phyloP scores from a whole-genome alignment of 2,888 invertebrate species.

The Agriopis aurantiaria region DNA sequence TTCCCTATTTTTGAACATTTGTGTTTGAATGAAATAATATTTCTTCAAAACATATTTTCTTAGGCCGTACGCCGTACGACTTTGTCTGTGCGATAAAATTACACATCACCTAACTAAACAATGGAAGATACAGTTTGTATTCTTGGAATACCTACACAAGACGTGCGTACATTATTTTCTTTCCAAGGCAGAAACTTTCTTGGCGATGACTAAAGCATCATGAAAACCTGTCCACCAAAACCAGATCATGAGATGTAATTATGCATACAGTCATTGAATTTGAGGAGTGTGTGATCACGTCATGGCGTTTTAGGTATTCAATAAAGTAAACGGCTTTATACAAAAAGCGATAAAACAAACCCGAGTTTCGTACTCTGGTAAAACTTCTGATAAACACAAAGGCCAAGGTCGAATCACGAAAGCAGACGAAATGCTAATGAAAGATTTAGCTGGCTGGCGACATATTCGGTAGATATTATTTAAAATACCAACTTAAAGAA shows the following conservation, averaged over 20 bases:
- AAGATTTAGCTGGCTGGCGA: slow-evolving; percentile 11
- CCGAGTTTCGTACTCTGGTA: background rate
- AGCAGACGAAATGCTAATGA: slow-evolving; percentile 22
- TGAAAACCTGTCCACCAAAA: slow-evolving; percentile 21
- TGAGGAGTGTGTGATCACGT: slow-evolving; percentile 13
- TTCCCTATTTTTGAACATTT: background rate
- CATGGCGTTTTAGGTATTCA: slow-evolving; percentile 5
- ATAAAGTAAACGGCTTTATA: slow-evolving; percentile 2
- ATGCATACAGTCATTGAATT: slow-evolving; percentile 17
- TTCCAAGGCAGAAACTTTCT: slow-evolving; percentile 9
- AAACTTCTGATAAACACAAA: slow-evolving; percentile 22
- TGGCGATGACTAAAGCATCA: slow-evolving; percentile 19
- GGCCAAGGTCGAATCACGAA: slow-evolving; percentile 32
- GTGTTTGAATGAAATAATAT: background rate
- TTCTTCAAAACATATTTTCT: background rate
- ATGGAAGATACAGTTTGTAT: slow-evolving; percentile 5
- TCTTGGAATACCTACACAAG: slow-evolving; percentile 6
- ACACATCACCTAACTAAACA: slow-evolving; percentile 16
- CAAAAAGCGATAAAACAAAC: slow-evolving; percentile 14
- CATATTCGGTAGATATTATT: background rate
- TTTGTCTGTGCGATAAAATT: slow-evolving; percentile 10
- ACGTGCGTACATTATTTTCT: slow-evolving; percentile 4
- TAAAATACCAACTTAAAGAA: background rate
- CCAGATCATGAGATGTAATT: slow-evolving; percentile 21
- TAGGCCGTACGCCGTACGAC: background rate